Percentiles rank a stretch among this genome's conserved stretches.
These are phyloP conservation scores for Latrodectus hesperus DNA, from an alignment of 2,888 invertebrate species.

Conservation along the genomic window DNA sequence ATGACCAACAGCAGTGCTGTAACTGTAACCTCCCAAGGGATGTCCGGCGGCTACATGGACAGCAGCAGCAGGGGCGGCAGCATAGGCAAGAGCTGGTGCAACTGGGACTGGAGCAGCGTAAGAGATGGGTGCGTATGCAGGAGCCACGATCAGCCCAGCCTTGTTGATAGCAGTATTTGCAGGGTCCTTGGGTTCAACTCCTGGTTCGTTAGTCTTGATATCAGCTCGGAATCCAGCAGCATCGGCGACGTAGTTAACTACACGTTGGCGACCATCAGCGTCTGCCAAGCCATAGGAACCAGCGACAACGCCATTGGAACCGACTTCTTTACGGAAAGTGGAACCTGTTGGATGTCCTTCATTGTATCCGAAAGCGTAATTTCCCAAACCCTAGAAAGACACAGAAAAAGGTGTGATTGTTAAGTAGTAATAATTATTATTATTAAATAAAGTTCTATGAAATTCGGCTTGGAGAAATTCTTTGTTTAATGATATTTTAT, in stretches of 20 bases:
- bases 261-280: conserved; percentile 70
- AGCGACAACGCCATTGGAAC: conserved; percentile 61
- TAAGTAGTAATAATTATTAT: too few relatives aligned
- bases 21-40: conserved; percentile 36
- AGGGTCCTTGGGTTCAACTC: conserved; percentile 69
- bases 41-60: conserved; percentile 7
- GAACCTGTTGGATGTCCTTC: conserved; percentile 71
- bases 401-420: neutral
- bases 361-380: conserved; percentile 71
- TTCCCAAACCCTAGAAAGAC: conserved; percentile 66
- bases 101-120: conserved; percentile 25
- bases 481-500: too few relatives aligned
- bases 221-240: conserved; percentile 69
- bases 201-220: conserved; percentile 71
- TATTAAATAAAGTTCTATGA: too few relatives aligned
- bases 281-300: conserved; percentile 71
- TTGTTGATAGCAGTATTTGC: conserved; percentile 69
- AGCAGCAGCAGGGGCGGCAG: neutral
- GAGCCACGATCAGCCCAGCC: conserved; percentile 23
- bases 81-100: neutral
- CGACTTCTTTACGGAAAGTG: conserved; percentile 70
- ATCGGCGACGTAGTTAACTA: conserved; percentile 71
- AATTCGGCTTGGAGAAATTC: too few relatives aligned
- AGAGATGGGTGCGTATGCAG: conserved; percentile 13
- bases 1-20: conserved; percentile 53